phyloP scores from a whole-genome alignment of 2,797 vertebrate species.

The Acipenser ruthenus region DNA sequence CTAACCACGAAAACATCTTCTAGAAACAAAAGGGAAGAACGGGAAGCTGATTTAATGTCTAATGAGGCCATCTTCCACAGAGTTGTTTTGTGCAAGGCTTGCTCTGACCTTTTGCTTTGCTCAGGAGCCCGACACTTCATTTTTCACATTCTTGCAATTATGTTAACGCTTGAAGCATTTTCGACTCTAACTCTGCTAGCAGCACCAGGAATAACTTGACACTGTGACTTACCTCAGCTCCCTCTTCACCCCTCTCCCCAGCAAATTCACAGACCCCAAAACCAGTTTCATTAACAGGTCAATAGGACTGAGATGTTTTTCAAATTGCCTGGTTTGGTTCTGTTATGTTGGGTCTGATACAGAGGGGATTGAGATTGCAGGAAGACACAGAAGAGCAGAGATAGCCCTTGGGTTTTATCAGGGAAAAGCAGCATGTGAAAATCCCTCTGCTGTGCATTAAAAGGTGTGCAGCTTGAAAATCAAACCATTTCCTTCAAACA shows the following conservation, averaged over 20 bases:
- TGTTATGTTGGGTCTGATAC: conserved; percentile 66
- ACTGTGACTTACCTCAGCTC: conserved; percentile 66
- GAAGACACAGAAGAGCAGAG: conserved; percentile 38
- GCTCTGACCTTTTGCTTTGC: conserved; percentile 89
- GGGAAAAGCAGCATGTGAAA: conserved; percentile 34
- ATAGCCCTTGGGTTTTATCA: conserved; percentile 45
- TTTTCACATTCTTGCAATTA: conserved; percentile 99
- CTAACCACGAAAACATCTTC: conserved; percentile 39
- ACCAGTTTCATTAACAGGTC: conserved; percentile 72
- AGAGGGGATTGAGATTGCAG: conserved; percentile 37
- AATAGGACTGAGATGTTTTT: conserved; percentile 64
- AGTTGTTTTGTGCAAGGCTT: conserved; percentile 91
- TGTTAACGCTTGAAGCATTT: conserved; percentile 97
- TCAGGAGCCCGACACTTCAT: conserved; percentile 91
- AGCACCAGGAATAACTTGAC: conserved; percentile 80
- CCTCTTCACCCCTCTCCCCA: conserved; percentile 25
- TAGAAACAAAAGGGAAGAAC: conserved; percentile 32
- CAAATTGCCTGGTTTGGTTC: conserved; percentile 61
- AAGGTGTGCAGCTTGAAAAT: conserved; percentile 49
- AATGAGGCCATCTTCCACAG: conserved; percentile 92
- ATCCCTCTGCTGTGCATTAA: conserved; percentile 41
- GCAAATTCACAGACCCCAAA: not conserved
- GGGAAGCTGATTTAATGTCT: conserved; percentile 79
- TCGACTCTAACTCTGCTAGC: conserved; percentile 83
- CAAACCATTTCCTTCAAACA: conserved; percentile 34